These are phyloP conservation scores for Caenorhabditis inopinata DNA, from an alignment of 1,140 invertebrate genomes.

Conservation along the genomic window DNA sequence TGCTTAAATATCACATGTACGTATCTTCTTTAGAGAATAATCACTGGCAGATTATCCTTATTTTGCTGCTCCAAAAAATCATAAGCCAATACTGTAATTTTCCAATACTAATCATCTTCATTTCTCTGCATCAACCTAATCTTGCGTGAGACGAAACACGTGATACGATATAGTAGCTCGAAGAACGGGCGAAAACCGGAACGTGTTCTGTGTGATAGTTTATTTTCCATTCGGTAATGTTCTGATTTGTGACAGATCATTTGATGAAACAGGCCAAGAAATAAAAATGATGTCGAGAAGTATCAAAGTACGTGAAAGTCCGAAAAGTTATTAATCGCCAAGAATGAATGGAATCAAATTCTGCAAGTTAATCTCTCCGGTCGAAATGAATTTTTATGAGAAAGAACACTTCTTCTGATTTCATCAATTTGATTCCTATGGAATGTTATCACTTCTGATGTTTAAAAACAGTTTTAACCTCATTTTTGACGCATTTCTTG, in stretches of 20 bases:
- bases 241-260: conserved; percentile 6
- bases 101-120: too few relatives aligned
- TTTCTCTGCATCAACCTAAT: not conserved
- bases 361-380: not conserved
- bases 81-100: too few relatives aligned
- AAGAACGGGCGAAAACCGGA: conserved; percentile 1
- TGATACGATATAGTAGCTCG: not conserved
- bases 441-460: too few relatives aligned
- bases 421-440: too few relatives aligned
- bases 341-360: too few relatives aligned
- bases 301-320: not conserved
- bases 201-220: not conserved
- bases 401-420: too few relatives aligned
- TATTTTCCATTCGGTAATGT: not conserved
- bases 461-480: not conserved
- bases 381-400: not conserved
- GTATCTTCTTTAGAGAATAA: too few relatives aligned
- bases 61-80: too few relatives aligned
- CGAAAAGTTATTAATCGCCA: not conserved
- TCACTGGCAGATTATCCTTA: too few relatives aligned
- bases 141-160: not conserved
- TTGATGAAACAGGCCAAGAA: not conserved
- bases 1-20: too few relatives aligned
- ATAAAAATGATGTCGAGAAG: not conserved
- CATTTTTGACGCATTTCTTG: too few relatives aligned